Percentiles rank a stretch among this genome's conserved stretches.
Evolutionary conservation across 2,113 vertebrate genomes (phyloP).

Genomic region (Platysternon megacephalum): DNA sequence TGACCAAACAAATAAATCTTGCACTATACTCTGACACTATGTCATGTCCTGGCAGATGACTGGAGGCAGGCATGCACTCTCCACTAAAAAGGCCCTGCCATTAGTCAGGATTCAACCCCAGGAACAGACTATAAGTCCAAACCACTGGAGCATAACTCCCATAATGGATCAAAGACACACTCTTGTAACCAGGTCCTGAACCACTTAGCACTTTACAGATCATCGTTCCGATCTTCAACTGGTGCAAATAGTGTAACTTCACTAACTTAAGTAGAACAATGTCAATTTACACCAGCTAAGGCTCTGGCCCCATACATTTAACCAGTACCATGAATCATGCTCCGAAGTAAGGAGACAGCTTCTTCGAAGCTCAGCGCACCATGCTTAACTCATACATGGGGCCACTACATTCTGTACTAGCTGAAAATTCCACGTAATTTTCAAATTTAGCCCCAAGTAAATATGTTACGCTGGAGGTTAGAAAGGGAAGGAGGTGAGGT

Average conservation of each 20-base stretch:
- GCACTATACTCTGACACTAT: neutral
- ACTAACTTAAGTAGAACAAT: neutral
- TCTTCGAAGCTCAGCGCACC: neutral
- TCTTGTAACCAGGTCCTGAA: neutral
- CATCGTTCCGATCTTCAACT: neutral
- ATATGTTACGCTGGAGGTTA: neutral
- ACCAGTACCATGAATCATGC: neutral
- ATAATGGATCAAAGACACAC: neutral
- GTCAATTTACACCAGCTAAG: neutral
- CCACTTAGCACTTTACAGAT: neutral
- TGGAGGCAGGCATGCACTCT: neutral
- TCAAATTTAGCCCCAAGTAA: neutral
- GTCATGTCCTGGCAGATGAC: neutral
- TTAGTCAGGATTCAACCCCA: neutral
- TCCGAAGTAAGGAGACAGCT: fast-evolving
- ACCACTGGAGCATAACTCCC: neutral
- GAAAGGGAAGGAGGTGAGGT: neutral
- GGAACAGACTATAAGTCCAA: neutral
- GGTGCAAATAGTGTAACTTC: neutral
- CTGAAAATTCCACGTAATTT: neutral
- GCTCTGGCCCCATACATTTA: neutral
- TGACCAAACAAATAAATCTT: neutral
- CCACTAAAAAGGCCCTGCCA: neutral
- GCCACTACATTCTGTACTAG: neutral
- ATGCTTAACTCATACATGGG: neutral